Evolutionary conservation across 2,797 vertebrate genomes (phyloP), one percentile per base, ranked within the genome.

Genomic region (Propithecus perrieri): DNA sequence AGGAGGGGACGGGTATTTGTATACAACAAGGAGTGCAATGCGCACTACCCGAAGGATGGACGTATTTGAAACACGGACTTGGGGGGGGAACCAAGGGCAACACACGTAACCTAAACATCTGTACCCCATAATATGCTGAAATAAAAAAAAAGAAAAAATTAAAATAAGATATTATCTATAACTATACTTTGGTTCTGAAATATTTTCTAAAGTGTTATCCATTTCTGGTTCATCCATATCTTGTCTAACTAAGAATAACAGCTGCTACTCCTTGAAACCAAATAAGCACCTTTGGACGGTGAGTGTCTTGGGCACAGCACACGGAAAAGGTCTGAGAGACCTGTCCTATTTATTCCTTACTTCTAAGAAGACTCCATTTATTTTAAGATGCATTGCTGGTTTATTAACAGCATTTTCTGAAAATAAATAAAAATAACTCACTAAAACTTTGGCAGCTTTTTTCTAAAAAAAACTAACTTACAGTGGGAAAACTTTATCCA

Each of bases 161-260:
- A 74, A 65, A 92, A 22, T 65, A 50, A 57, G n/a, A 14, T 69
- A 53, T 2, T 48, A 30, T 69, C 35, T 41, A 18, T 65, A 65
- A n/a, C 18, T 59, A 1, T 72, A 57, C 85, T 81, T 93, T 87
- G 53, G 30, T 89, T 94, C n/a, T 89, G 41, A 87, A 55, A 38
- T 35, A 43, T 79, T 91, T 95, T 26, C 30, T 71, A 2, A 53
- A 76, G 24, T 1, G 0, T 50, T 84, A 6, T 0, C 1, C 15
- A 7, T 69, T 83, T 96, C n/a, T 92, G n/a, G 5, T 76, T 88
- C 38, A 7, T 95, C 38, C 11, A 2, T 48, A 20, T 41, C 33
- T 18, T 46, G 3, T 78, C 83, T 89, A 53, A 75, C 26, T 38
- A 28, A 80, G 38, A 28, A 41, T 14, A 43, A 43, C 1, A 22